These are phyloP conservation scores for Lycorma delicatula DNA, from an alignment of 1,140 invertebrate genomes.

Conservation along the genomic window DNA sequence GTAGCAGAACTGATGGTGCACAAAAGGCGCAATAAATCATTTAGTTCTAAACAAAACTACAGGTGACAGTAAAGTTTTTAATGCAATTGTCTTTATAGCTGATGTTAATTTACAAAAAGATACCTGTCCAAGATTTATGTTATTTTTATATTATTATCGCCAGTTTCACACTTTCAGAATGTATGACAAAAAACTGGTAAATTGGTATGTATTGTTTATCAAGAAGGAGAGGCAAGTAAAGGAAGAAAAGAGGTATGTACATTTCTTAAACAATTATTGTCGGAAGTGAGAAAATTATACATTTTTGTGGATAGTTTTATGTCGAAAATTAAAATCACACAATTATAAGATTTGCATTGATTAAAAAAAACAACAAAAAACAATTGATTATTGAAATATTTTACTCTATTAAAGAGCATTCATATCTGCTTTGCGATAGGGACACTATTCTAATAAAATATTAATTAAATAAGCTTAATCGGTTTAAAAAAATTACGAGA, in stretches of 20 bases:
- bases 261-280: conserved; percentile 22
- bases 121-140: conserved; percentile 27
- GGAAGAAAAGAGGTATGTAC: conserved; percentile 29
- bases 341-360: background rate
- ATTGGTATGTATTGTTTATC: conserved; percentile 6
- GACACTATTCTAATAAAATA: conserved; percentile 22
- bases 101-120: conserved; percentile 24
- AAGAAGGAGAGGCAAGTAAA: conserved; percentile 21
- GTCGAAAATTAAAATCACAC: conserved; percentile 39
- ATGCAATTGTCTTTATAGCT: conserved; percentile 25
- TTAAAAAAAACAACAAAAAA: conserved; percentile 7
- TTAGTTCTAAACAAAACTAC: conserved; percentile 26
- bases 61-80: conserved; percentile 16
- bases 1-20: conserved; percentile 29
- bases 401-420: conserved; percentile 22
- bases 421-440: conserved; percentile 22
- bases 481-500: conserved; percentile 15
- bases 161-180: conserved; percentile 26
- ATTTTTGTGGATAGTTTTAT: conserved; percentile 38
- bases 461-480: conserved; percentile 14
- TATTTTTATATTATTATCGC: conserved; percentile 27
- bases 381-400: conserved; percentile 12
- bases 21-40: conserved; percentile 29
- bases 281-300: conserved; percentile 29
- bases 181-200: conserved; percentile 23